Conservation (phyloP, 1,140 invertebrate species). For the Cherax quadricarinatus region DNA sequence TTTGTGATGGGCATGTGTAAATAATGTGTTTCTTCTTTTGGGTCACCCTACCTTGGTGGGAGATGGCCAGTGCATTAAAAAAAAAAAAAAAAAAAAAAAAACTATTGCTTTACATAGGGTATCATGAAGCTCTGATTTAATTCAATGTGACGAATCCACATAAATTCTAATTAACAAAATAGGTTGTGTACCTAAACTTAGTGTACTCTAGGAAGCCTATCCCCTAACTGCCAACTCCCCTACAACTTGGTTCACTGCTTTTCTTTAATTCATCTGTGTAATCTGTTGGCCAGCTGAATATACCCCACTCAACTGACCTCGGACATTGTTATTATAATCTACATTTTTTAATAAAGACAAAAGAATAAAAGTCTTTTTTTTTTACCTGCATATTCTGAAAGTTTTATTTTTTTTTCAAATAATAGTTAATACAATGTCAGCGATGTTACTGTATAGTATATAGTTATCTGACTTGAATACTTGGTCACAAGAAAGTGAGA, state of each 20-base stretch:
- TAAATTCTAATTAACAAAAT: background rate
- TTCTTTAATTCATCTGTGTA: background rate
- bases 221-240: background rate
- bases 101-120: background rate
- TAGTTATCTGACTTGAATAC: too few relatives aligned
- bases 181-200: background rate
- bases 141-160: background rate
- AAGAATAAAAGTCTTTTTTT: background rate
- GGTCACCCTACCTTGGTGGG: too few relatives aligned
- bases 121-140: background rate
- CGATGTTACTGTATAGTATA: too few relatives aligned
- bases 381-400: background rate
- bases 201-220: background rate
- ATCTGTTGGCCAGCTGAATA: slow-evolving; percentile 24
- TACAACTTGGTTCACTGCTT: slow-evolving; percentile 17
- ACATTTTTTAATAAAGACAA: slow-evolving; percentile 33
- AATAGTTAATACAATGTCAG: too few relatives aligned
- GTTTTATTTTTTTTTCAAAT: background rate
- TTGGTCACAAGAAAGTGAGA: too few relatives aligned
- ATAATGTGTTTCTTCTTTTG: background rate
- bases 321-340: slow-evolving; percentile 32
- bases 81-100: too few relatives aligned
- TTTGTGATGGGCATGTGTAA: slow-evolving; percentile 34
- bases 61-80: too few relatives aligned
- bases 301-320: slow-evolving; percentile 17